phyloP scores from a whole-genome alignment of 1,140 invertebrate genomes.

The Zeugodacus cucurbitae region DNA sequence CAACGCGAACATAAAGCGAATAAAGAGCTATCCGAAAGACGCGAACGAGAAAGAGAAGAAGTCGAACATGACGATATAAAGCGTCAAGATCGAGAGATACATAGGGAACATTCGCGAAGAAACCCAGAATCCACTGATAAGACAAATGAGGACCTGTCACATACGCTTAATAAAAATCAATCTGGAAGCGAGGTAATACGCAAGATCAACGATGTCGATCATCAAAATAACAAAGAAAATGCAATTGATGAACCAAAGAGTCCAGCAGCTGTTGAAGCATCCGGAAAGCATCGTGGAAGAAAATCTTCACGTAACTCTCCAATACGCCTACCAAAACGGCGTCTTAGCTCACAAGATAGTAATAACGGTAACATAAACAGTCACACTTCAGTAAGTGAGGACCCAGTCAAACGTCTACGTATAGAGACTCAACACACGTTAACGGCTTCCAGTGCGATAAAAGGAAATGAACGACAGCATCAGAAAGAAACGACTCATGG shows the following conservation, averaged over 20 bases:
- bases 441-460: constrained; percentile 58
- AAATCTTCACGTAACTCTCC: constrained; percentile 70
- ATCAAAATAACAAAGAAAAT: constrained; percentile 63
- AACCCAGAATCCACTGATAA: neutral
- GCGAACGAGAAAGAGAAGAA: neutral
- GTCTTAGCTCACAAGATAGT: constrained; percentile 81
- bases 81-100: neutral
- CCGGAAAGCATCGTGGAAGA: constrained; percentile 52
- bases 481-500: constrained; percentile 74
- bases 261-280: neutral
- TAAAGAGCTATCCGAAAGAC: constrained; percentile 40
- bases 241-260: constrained; percentile 39
- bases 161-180: neutral
- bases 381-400: constrained; percentile 57
- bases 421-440: constrained; percentile 63
- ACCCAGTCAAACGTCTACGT: constrained; percentile 79
- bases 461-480: constrained; percentile 73
- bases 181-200: neutral
- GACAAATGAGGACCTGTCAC: neutral
- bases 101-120: constrained; percentile 48
- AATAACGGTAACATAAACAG: constrained; percentile 67
- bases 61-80: neutral
- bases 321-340: constrained; percentile 75
- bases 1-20: constrained; percentile 49
- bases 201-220: constrained; percentile 44